Evolutionary conservation across 2,113 vertebrate genomes (phyloP).

Genomic region (Struthio camelus): DNA sequence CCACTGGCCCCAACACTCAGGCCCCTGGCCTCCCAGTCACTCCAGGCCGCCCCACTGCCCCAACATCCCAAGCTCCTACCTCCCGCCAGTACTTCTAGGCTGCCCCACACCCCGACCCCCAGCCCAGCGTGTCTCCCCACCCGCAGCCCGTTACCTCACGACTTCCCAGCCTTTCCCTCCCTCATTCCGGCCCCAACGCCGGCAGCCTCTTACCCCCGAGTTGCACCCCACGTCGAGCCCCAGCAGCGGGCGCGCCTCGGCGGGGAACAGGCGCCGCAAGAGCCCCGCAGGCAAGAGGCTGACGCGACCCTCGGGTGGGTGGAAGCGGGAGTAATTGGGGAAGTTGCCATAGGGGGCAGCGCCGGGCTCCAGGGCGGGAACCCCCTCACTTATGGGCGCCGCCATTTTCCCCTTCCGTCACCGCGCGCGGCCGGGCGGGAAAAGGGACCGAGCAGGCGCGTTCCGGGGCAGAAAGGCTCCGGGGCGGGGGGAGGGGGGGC

Average conservation of each 20-base stretch:
- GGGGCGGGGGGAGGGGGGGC: accelerated
- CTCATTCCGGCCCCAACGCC: not conserved
- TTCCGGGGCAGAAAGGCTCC: not conserved
- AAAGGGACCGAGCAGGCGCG: not conserved
- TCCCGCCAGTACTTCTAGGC: not conserved
- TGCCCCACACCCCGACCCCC: not conserved
- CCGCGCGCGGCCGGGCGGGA: accelerated
- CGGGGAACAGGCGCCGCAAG: slow-evolving; percentile 75
- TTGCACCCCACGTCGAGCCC: slow-evolving; percentile 94
- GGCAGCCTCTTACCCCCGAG: slow-evolving; percentile 83
- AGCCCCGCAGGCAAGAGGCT: slow-evolving; percentile 82
- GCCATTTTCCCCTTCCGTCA: slow-evolving; percentile 35
- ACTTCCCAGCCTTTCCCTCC: not conserved
- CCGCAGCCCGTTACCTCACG: too few relatives aligned
- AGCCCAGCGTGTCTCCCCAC: too few relatives aligned
- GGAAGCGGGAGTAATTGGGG: slow-evolving; percentile 89
- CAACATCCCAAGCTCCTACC: too few relatives aligned
- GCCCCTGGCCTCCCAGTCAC: not conserved
- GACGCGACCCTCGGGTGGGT: slow-evolving; percentile 87
- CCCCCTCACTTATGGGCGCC: not conserved
- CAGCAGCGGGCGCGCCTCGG: slow-evolving; percentile 61
- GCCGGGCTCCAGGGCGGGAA: slow-evolving; percentile 73
- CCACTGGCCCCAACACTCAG: too few relatives aligned
- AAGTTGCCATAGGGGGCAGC: slow-evolving; percentile 92
- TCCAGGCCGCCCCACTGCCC: not conserved